Conservation (phyloP, 1,140 invertebrate genomes). For the Penaeus indicus region DNA sequence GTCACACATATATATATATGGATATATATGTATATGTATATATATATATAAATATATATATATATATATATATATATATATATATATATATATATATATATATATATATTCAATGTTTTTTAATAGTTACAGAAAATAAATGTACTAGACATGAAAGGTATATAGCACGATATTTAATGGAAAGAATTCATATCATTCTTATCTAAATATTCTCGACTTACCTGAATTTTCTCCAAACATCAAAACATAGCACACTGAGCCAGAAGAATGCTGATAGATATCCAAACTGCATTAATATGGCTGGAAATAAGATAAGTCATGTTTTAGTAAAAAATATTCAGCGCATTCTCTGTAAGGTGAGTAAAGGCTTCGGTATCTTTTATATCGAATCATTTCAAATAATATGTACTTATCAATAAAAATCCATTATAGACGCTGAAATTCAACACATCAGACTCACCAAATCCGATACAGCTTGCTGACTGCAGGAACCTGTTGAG, state of each 20-base stretch:
- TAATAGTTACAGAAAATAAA: background rate
- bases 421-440: too few relatives aligned
- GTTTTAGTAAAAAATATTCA: background rate
- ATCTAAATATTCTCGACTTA: background rate
- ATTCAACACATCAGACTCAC: conserved; percentile 21
- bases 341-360: background rate
- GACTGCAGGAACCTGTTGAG: background rate
- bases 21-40: conserved; percentile 27
- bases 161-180: background rate
- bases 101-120: background rate
- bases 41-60: conserved; percentile 11
- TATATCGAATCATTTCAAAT: too few relatives aligned
- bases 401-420: too few relatives aligned
- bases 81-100: conserved; percentile 23
- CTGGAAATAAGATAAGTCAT: conserved; percentile 2
- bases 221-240: conserved; percentile 50
- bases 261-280: conserved; percentile 50
- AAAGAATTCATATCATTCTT: background rate
- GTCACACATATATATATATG: conserved; percentile 3
- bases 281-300: conserved; percentile 32
- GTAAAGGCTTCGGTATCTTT: background rate
- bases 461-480: background rate
- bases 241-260: conserved; percentile 48
- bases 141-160: background rate
- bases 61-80: conserved; percentile 27